Percentiles rank a stretch among this genome's conserved stretches.
phyloP scores from a whole-genome alignment of 2,888 invertebrate species.

The Agrenia bidenticulata region DNA sequence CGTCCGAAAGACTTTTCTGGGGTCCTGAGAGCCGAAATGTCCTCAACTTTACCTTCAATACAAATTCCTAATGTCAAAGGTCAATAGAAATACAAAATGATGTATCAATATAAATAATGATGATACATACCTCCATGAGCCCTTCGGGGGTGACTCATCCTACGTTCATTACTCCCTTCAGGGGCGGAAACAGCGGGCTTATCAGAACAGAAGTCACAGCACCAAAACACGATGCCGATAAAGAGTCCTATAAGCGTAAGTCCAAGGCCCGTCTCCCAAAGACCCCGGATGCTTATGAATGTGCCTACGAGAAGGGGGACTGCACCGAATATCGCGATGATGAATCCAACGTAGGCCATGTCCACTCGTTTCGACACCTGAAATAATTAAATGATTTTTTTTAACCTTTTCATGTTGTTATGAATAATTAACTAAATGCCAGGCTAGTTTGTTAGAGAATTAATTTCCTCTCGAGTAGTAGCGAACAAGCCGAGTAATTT shows the following conservation, averaged over 20 bases:
- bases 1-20: no score
- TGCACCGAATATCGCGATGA: slow-evolving; percentile 35
- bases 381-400: not conserved
- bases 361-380: slow-evolving; percentile 27
- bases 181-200: slow-evolving; percentile 17
- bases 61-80: not conserved
- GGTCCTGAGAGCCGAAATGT: no score
- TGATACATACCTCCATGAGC: not conserved
- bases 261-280: slow-evolving; percentile 38
- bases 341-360: slow-evolving; percentile 37
- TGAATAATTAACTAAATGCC: no score
- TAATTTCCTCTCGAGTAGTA: no score
- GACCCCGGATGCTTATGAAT: slow-evolving; percentile 34
- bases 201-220: slow-evolving; percentile 33
- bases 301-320: slow-evolving; percentile 41
- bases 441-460: no score
- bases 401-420: no score
- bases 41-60: not conserved
- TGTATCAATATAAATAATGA: not conserved
- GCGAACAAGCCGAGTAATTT: no score
- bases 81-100: not conserved
- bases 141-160: not conserved
- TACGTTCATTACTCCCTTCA: not conserved
- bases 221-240: slow-evolving; percentile 40
- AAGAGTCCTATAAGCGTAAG: slow-evolving; percentile 37